Evolutionary conservation across 2,888 invertebrate genomes (phyloP).

Genomic region (Hymenopus coronatus): DNA sequence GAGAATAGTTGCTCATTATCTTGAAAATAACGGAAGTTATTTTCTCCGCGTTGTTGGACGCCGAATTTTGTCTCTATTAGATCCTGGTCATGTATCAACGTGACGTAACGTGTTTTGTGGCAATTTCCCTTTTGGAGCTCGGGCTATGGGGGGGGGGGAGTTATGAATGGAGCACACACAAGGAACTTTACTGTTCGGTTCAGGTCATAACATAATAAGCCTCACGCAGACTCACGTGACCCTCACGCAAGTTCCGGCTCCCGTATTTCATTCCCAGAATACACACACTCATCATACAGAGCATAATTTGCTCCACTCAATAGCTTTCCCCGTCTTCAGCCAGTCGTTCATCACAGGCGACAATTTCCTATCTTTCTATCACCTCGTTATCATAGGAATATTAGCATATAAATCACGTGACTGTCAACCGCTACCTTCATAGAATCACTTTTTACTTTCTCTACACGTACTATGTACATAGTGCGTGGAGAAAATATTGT

Average conservation of each 20-base stretch:
- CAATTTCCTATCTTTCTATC: too few relatives aligned
- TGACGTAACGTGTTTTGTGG: background rate
- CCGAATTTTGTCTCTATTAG: background rate
- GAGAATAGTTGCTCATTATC: background rate
- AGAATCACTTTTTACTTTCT: too few relatives aligned
- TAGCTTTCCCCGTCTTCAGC: background rate
- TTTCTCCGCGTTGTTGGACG: background rate
- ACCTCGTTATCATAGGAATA: too few relatives aligned
- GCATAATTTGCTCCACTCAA: background rate
- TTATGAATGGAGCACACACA: background rate
- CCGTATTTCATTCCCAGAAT: background rate
- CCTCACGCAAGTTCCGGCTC: background rate
- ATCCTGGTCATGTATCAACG: background rate
- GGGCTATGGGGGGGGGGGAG: background rate
- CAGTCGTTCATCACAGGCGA: background rate
- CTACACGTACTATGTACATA: too few relatives aligned
- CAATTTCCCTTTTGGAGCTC: background rate
- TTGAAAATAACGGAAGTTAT: background rate
- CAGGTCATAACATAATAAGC: constrained; percentile 8
- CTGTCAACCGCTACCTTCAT: too few relatives aligned
- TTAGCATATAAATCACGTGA: too few relatives aligned
- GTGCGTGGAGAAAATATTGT: too few relatives aligned
- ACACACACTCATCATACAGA: background rate
- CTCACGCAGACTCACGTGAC: background rate
- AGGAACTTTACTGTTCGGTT: background rate